Evolutionary conservation across 2,888 invertebrate species (phyloP).

Genomic region (Diadromus collaris): DNA sequence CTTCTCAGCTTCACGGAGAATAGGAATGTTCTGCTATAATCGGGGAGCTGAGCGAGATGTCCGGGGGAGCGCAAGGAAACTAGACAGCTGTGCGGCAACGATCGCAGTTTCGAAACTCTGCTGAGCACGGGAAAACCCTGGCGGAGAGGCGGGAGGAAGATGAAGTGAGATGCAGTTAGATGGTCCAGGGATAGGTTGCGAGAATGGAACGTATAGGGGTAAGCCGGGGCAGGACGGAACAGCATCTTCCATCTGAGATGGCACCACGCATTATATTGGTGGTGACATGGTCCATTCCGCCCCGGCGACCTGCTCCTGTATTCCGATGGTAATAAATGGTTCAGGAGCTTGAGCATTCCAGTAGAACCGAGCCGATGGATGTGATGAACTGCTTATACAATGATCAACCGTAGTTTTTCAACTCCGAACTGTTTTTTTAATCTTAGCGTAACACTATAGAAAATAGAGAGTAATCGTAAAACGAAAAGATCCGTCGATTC

Average conservation of each 20-base stretch:
- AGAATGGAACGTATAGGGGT: background rate
- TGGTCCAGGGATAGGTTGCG: background rate
- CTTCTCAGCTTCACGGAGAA: slow-evolving; percentile 6
- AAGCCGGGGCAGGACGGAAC: too few relatives aligned
- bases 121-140: slow-evolving; percentile 32
- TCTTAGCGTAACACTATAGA: background rate
- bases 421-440: background rate
- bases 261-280: too few relatives aligned
- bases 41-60: slow-evolving; percentile 8
- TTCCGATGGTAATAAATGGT: background rate
- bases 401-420: background rate
- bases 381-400: background rate
- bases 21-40: slow-evolving; percentile 14
- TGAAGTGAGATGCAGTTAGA: slow-evolving; percentile 19
- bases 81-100: slow-evolving; percentile 40
- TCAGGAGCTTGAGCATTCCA: background rate
- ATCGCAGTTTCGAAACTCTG: slow-evolving; percentile 41
- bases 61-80: slow-evolving; percentile 22
- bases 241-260: too few relatives aligned
- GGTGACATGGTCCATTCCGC: too few relatives aligned
- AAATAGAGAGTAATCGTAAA: background rate
- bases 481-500: background rate
- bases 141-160: background rate
- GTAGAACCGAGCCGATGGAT: background rate
- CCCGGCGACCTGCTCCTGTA: too few relatives aligned